phyloP scores from a whole-genome alignment of 2,888 invertebrate species.

The Pimpla rufipes region DNA sequence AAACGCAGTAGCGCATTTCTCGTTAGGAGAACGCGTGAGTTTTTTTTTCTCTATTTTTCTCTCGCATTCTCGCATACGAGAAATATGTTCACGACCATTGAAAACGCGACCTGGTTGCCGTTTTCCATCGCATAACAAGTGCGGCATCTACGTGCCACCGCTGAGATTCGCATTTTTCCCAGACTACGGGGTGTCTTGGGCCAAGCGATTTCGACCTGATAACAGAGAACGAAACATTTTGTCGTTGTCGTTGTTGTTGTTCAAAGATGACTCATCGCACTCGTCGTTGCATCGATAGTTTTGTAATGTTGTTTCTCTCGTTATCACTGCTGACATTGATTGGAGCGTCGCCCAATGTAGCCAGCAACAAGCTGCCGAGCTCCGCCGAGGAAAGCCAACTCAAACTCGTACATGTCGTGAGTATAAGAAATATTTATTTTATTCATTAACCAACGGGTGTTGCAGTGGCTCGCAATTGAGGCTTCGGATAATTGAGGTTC shows the following conservation, averaged over 20 bases:
- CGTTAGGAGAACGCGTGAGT: not conserved
- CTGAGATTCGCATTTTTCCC: too few species aligned
- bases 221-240: too few species aligned
- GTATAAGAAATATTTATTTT: conserved; percentile 64
- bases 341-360: conserved; percentile 5
- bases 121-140: too few species aligned
- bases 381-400: conserved; percentile 64
- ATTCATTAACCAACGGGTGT: too few species aligned
- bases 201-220: too few species aligned
- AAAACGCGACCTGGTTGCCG: not conserved
- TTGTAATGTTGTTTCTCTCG: not conserved
- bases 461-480: too few species aligned
- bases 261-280: not conserved
- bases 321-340: conserved; percentile 31
- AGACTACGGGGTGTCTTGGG: too few species aligned
- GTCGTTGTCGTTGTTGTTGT: not conserved
- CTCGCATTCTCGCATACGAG: too few species aligned
- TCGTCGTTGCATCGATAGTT: not conserved
- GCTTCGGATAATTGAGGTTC: too few species aligned
- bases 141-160: too few species aligned
- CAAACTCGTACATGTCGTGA: conserved; percentile 76
- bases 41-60: not conserved
- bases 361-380: conserved; percentile 5
- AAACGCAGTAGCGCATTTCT: not conserved
- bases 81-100: not conserved